Base-by-base conservation (phyloP, 2,113 vertebrate genomes). In the Mesoclemmys tuberculata region DNA sequence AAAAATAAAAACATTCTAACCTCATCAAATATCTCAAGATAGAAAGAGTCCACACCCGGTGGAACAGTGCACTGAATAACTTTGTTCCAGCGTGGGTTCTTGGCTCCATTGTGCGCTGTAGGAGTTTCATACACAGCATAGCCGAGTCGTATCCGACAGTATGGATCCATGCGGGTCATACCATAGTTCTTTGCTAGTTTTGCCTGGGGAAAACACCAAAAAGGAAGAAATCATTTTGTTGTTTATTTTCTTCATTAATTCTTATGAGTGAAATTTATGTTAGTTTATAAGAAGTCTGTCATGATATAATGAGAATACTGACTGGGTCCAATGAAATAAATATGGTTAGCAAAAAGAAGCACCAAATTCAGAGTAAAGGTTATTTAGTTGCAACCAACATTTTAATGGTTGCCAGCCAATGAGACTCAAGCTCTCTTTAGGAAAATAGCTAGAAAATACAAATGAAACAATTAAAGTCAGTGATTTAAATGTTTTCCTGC, bases 1-100 rank as follows among this genome's bases (percentile, higher is more conserved):
- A 81, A 10, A 1, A 14, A 14, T 21, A 75, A 44, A 90, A 61
- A 74, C 3, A 46, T 74, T 85, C 98, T 98, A 82, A 99, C 99
- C 99, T 99, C 99, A 88, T 99, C 99, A 58, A 99, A 99, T 96
- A 99, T 99, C 98, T 99, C 99, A 94, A 99, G 97, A 96, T 99
- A 99, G 97, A 99, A 99, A 2, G 99, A 99, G 94, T 99, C 99
- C 84, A 99, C 99, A 0, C 99, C 99, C 0, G 99, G 99, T 1
- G 99, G 99, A 49, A 99, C 98, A 0, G 99, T 99, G 96, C 99
- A 99, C 96, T 99, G 99, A 97, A 99, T 99, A 68, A 99, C 99
- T 94, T 99, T 99, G 97, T 99, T 99, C 99, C 99, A 99, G 80
- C 99, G 99, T 0, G 99, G 99, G 97, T 99, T 99, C 97, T 99